Conservation (phyloP, 2,113 vertebrate species). For the Nycticebus coucang region DNA sequence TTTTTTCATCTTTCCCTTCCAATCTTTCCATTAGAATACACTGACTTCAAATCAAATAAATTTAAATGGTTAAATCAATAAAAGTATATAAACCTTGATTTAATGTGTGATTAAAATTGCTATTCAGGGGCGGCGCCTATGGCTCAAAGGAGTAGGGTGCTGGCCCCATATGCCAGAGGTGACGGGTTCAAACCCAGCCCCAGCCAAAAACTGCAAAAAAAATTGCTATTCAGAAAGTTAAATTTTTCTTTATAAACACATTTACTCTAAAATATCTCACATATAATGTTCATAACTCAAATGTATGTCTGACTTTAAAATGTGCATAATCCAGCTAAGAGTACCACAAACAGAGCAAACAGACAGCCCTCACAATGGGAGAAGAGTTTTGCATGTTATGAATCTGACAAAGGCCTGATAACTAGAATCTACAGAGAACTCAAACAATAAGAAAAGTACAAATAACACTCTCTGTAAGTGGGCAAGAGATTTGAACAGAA, state of each 20-base stretch:
- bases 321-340: neutral
- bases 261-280: constrained; percentile 19
- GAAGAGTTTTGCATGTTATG: too few relatives aligned
- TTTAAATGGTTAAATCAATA: constrained; percentile 51
- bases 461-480: too few relatives aligned
- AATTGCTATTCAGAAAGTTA: constrained; percentile 46
- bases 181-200: too few relatives aligned
- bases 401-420: too few relatives aligned
- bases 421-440: too few relatives aligned
- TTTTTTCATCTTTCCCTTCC: neutral
- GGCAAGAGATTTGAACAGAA: too few relatives aligned
- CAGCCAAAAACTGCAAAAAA: neutral
- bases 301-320: constrained; percentile 45
- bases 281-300: constrained; percentile 11
- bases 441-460: too few relatives aligned
- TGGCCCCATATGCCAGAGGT: too few relatives aligned
- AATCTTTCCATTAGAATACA: constrained; percentile 2
- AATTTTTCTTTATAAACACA: constrained; percentile 33
- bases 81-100: constrained; percentile 15
- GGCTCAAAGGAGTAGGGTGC: too few relatives aligned
- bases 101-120: constrained; percentile 51
- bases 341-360: too few relatives aligned
- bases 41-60: constrained; percentile 30
- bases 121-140: neutral
- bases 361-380: too few relatives aligned